Percentiles rank a stretch among this genome's conserved stretches.
Evolutionary conservation across 2,888 invertebrate species (phyloP).

Genomic region (Cremastinae sp.): DNA sequence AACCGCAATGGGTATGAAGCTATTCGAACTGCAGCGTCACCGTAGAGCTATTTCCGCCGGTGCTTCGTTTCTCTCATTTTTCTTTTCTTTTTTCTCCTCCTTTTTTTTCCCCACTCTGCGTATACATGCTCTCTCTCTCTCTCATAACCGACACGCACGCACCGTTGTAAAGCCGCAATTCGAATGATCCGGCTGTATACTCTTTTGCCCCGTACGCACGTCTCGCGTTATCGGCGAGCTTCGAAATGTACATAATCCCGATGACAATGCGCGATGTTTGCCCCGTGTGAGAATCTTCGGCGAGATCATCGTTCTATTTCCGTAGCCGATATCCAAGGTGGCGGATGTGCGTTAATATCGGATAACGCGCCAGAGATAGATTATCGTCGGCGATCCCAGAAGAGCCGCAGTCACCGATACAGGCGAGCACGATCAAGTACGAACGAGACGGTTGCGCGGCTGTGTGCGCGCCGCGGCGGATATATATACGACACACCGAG

Average conservation of each 20-base stretch:
- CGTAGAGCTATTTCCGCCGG: not conserved
- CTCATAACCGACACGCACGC: no score
- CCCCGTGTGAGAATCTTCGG: conserved; percentile 10
- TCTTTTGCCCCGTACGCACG: conserved; percentile 7
- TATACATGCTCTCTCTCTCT: no score
- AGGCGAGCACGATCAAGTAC: no score
- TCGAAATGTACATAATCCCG: conserved; percentile 2
- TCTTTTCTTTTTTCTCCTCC: not conserved
- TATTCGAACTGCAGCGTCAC: conserved; percentile 50
- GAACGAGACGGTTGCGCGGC: no score
- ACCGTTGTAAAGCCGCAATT: no score
- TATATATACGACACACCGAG: conserved; percentile 12
- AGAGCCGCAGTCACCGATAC: no score
- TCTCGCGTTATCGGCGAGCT: no score
- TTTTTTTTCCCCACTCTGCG: no score
- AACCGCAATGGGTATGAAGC: conserved; percentile 53
- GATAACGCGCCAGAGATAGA: conserved; percentile 17
- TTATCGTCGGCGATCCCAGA: conserved; percentile 6
- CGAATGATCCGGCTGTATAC: not conserved
- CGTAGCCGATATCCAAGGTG: conserved; percentile 20
- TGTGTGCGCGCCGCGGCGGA: no score
- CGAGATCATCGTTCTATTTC: conserved; percentile 29
- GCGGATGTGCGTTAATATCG: conserved; percentile 18
- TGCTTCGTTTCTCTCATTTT: conserved; percentile 13
- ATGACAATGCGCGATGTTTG: not conserved